phyloP scores from a whole-genome alignment of 2,797 vertebrate genomes.

The Poecilia wingei region DNA sequence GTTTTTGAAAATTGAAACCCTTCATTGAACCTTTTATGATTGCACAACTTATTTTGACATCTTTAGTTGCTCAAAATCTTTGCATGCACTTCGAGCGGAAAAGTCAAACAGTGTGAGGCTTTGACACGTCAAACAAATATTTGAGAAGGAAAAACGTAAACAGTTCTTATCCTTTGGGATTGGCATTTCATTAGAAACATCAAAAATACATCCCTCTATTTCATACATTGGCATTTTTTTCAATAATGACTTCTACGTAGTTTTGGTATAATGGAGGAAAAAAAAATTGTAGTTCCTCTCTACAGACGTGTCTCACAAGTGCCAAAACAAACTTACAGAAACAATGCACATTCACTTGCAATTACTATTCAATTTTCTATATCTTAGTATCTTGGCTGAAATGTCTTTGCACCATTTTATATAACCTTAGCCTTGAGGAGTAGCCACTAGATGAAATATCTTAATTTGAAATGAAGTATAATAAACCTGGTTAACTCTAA shows the following conservation, averaged over 20 bases:
- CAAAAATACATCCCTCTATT: constrained; percentile 42
- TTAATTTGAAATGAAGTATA: neutral
- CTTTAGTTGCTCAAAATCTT: constrained; percentile 33
- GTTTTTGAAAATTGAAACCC: constrained; percentile 30
- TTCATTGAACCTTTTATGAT: constrained; percentile 28
- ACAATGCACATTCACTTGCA: constrained; percentile 5
- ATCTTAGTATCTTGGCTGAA: constrained; percentile 30
- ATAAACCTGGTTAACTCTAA: neutral
- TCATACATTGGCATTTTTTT: neutral
- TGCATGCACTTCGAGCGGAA: constrained; percentile 8
- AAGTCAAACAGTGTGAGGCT: constrained; percentile 40
- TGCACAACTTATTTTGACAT: constrained; percentile 11
- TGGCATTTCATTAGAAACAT: constrained; percentile 25
- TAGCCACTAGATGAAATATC: constrained; percentile 13
- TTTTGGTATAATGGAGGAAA: constrained; percentile 12
- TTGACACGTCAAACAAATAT: constrained; percentile 37
- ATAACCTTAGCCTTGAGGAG: constrained; percentile 39
- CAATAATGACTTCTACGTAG: constrained; percentile 6
- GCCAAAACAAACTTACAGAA: neutral
- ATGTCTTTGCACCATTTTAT: constrained; percentile 38
- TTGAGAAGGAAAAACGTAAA: constrained; percentile 40
- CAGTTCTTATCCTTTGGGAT: constrained; percentile 8
- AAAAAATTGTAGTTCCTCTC: neutral
- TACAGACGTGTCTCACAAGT: neutral
- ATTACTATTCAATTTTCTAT: neutral